Conservation (phyloP, 64 coral and sea anemone species). For the Montipora sp. region DNA sequence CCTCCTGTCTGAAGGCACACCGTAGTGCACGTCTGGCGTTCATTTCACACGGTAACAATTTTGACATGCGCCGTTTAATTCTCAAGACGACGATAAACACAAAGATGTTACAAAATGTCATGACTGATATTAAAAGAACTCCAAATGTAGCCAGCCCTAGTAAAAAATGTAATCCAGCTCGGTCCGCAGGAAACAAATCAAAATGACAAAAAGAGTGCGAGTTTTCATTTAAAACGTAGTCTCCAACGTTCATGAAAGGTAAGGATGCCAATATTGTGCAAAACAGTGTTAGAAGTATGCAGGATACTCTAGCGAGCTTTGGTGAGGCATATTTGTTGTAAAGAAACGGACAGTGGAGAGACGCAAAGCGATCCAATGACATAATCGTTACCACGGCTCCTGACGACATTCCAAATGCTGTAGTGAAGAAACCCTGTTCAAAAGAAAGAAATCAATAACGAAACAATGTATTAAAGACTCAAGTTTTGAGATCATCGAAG, state of each 20-base stretch:
- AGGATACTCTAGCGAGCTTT: slow-evolving; percentile 21
- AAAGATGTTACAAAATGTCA: slow-evolving; percentile 47
- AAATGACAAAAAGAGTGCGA: slow-evolving; percentile 45
- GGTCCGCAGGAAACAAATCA: slow-evolving; percentile 20
- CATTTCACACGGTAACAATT: slow-evolving; percentile 2
- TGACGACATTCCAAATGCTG: slow-evolving; percentile 49
- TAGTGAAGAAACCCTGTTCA: slow-evolving; percentile 56
- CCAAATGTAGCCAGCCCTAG: slow-evolving; percentile 8
- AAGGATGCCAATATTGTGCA: slow-evolving; percentile 36
- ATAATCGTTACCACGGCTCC: slow-evolving; percentile 64
- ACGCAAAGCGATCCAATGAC: slow-evolving; percentile 53
- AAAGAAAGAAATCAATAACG: background rate
- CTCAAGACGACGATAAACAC: slow-evolving; percentile 45
- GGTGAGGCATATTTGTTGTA: slow-evolving; percentile 54
- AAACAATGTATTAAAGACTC: no score
- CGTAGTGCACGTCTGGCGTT: background rate
- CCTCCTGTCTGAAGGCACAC: slow-evolving; percentile 28
- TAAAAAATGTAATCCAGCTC: background rate
- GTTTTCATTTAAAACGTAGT: slow-evolving; percentile 37
- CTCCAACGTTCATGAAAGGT: slow-evolving; percentile 35
- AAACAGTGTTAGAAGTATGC: slow-evolving; percentile 3
- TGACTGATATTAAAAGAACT: background rate
- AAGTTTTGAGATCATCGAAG: no score
- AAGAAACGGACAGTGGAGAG: slow-evolving; percentile 63
- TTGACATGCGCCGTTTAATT: slow-evolving; percentile 27